Conservation (phyloP, 2,888 invertebrate genomes). For the Bruchidius siliquastri region DNA sequence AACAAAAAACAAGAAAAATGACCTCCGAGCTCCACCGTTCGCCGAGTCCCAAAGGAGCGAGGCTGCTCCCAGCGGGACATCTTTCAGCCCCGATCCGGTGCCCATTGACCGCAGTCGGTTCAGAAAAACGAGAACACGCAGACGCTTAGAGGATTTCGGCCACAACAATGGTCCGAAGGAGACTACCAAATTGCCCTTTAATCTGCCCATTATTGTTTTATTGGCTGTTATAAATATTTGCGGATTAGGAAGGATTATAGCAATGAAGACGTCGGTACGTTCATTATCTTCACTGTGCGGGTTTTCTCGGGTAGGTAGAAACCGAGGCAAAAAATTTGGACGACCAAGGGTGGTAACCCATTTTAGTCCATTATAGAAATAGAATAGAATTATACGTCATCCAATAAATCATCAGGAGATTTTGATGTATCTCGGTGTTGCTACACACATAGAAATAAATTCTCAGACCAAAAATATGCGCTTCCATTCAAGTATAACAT, state of each 20-base stretch:
- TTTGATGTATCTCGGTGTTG: too few relatives aligned
- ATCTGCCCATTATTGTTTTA: constrained; percentile 11
- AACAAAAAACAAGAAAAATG: neutral
- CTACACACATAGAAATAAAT: too few relatives aligned
- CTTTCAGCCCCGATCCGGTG: neutral
- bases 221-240: constrained; percentile 7
- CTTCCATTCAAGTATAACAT: too few relatives aligned
- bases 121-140: neutral
- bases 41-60: neutral
- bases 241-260: neutral
- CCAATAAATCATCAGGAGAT: too few relatives aligned
- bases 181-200: neutral
- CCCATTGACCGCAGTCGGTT: neutral
- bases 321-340: neutral
- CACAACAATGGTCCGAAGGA: neutral
- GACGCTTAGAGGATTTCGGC: neutral
- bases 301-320: neutral
- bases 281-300: neutral
- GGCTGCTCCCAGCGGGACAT: neutral
- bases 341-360: neutral
- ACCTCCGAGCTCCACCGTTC: neutral
- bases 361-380: too few relatives aligned
- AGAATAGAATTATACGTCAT: too few relatives aligned
- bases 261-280: neutral
- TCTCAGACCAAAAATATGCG: too few relatives aligned